Conservation (phyloP, 2,113 vertebrate species). For the Austrofundulus limnaeus region DNA sequence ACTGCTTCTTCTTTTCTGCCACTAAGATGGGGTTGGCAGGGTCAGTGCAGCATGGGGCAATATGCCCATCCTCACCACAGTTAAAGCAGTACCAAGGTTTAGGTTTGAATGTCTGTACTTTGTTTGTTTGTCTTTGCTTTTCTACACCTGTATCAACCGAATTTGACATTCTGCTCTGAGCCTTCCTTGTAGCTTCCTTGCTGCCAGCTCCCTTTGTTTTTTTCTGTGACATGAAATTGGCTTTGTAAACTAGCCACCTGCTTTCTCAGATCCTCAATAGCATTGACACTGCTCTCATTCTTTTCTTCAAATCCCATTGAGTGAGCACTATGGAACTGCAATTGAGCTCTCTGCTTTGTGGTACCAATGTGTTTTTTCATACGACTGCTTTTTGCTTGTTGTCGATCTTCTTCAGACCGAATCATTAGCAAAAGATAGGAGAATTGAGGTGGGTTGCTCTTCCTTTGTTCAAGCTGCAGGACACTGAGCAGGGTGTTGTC, state of each 20-base stretch:
- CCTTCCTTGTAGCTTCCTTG: background rate
- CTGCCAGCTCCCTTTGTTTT: background rate
- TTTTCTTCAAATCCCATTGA: background rate
- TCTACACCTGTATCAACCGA: background rate
- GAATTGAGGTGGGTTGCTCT: background rate
- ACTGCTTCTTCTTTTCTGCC: slow-evolving; percentile 3
- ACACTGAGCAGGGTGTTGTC: slow-evolving; percentile 9
- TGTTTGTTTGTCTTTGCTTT: background rate
- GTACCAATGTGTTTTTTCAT: slow-evolving; percentile 8
- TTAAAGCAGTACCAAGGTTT: too few species aligned
- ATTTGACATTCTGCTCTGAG: background rate
- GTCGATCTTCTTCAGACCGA: slow-evolving; percentile 3
- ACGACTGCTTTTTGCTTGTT: background rate
- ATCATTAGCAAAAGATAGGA: background rate
- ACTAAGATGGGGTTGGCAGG: background rate
- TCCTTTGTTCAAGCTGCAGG: slow-evolving; percentile 16
- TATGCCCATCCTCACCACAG: background rate
- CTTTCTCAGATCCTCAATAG: slow-evolving; percentile 4
- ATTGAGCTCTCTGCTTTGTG: background rate
- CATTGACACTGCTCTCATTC: background rate
- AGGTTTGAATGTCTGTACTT: background rate
- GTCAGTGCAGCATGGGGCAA: background rate
- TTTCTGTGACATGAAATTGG: background rate
- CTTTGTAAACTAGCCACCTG: slow-evolving; percentile 9
- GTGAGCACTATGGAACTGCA: background rate